A percentile compares a stretch with the other conserved stretches of the same genome.
phyloP scores from a whole-genome alignment of 2,113 vertebrate species.

The Leiothrix lutea region DNA sequence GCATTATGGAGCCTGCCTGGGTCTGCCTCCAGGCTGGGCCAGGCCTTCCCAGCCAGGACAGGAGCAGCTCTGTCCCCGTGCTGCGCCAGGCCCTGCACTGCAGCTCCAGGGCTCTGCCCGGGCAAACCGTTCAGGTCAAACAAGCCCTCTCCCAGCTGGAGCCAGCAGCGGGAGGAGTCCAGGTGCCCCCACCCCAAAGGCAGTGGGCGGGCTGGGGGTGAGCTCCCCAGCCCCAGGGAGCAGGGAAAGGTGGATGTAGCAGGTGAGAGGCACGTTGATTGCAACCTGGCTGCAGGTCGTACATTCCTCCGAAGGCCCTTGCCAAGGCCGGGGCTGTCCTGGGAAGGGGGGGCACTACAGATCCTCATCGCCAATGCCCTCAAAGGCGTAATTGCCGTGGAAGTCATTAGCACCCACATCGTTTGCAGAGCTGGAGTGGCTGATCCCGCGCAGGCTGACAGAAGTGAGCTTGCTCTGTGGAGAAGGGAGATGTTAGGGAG shows the following conservation, averaged over 20 bases:
- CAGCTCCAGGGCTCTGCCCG: not conserved
- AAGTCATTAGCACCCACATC: conserved; percentile 89
- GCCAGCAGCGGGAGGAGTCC: conserved; percentile 28
- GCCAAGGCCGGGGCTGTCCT: not conserved
- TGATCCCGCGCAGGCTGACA: conserved; percentile 91
- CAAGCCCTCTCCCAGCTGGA: conserved; percentile 39
- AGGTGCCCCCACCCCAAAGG: conserved; percentile 11
- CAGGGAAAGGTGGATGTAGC: conserved; percentile 5
- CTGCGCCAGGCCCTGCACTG: not conserved
- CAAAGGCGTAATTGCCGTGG: conserved; percentile 97
- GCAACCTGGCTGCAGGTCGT: conserved; percentile 58
- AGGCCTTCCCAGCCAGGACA: not conserved
- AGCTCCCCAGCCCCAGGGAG: conserved; percentile 23
- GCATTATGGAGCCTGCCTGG: conserved; percentile 38
- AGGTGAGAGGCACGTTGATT: conserved; percentile 47
- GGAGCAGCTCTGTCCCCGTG: not conserved
- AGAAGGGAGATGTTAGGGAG: not conserved
- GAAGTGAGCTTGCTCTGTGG: conserved; percentile 93
- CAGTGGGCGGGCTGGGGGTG: not conserved
- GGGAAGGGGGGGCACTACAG: conserved; percentile 75
- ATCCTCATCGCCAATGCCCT: conserved; percentile 98
- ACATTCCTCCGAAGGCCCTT: conserved; percentile 49
- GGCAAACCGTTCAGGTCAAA: not conserved
- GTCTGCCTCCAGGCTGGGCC: not conserved
- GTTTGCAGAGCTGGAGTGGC: conserved; percentile 85